phyloP scores from a whole-genome alignment of 2,113 vertebrate genomes.

The Hydropotes inermis region DNA sequence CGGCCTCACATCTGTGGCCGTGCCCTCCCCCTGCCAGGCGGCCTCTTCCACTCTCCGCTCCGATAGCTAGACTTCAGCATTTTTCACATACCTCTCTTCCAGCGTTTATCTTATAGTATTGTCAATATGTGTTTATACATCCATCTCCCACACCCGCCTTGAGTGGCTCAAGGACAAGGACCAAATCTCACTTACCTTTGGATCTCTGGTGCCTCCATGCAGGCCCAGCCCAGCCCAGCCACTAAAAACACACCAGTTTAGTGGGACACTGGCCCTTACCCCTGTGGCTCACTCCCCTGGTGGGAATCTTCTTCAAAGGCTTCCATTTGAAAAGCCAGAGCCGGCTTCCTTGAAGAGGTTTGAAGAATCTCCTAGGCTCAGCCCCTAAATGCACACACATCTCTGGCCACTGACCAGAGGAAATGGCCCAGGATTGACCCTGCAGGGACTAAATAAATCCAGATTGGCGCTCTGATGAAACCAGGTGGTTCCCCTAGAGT shows the following conservation, averaged over 20 bases:
- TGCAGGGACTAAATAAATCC: not conserved
- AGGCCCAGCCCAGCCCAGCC: not conserved
- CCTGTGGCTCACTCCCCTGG: not conserved
- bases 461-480: not conserved
- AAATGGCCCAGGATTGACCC: not conserved
- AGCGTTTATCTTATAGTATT: constrained; percentile 4
- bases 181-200: not conserved
- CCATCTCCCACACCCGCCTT: not conserved
- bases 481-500: not conserved
- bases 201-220: not conserved
- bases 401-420: not conserved
- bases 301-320: not conserved
- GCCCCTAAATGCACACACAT: not conserved
- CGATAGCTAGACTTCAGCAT: constrained; percentile 22
- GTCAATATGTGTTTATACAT: not conserved
- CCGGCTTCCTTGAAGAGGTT: not conserved
- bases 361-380: not conserved
- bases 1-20: not conserved
- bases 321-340: not conserved
- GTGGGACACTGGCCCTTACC: not conserved
- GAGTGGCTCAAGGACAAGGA: not conserved
- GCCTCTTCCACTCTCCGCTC: not conserved
- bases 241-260: not conserved
- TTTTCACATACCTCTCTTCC: constrained; percentile 60
- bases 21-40: not conserved